Base-by-base conservation (phyloP, 2,888 invertebrate species). In the Anaspis maculata region DNA sequence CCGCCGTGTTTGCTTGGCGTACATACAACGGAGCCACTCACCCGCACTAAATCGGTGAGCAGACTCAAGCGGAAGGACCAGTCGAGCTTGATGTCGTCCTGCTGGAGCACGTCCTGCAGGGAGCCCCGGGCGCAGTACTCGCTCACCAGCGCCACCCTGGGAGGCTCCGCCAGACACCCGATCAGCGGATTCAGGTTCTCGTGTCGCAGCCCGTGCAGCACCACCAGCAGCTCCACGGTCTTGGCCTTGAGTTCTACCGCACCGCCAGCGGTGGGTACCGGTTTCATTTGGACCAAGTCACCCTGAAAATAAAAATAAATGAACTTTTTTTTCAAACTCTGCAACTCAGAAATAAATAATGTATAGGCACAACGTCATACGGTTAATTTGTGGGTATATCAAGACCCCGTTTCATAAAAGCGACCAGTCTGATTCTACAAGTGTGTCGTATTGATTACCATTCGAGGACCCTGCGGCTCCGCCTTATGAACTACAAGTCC, bases 41-140 rank as follows among this genome's bases (percentile, higher is more conserved):
- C 83, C 67, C 87, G 74, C 49, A 92, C 90, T 41, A 95, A 73
- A 69, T 95, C 95, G 6, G 92, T 92, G 29, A 95, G 75, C 45
- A 96, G 73, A 23, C 94, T 94, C 36, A 94, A 73, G 37, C 92
- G 83, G 69, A 95, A 95, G 33, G 90, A 88, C 92, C 94, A 94
- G 69, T 96, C 95, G 51, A 92, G 73, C 64, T 86, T 85, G 59
- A 91, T 88, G 63, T 89, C 90, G 59, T 88, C 87, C 66, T 88
- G 86, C 52, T 84, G 78, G 28, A 91, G 74, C 32, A 91, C 85
- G 62, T 90, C 89, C 67, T 88, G 84, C 45, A 90, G 68, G 25
- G 91, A 91, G 27, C 91, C 91, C 40, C 94, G 74, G 31, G 83
- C 82, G 65, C 91, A 89, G 62, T 83, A 84, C 59, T 91, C 92